A percentile compares a stretch with the other conserved stretches of the same genome.
Evolutionary conservation across 2,888 invertebrate species (phyloP).

Genomic region (Callyntrura guangdongensis): DNA sequence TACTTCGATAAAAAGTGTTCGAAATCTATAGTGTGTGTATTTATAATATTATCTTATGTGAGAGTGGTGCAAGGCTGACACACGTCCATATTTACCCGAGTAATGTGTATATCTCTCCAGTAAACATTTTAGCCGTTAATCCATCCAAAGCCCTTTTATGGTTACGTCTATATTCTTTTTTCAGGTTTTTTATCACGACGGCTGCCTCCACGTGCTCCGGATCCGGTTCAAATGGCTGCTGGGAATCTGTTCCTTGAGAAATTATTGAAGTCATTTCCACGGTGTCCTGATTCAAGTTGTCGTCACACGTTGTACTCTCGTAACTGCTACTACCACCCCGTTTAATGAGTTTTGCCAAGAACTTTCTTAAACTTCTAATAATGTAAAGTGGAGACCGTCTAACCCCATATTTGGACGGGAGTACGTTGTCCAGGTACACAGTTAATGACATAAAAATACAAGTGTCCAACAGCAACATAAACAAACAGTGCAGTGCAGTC

Average conservation of each 20-base stretch:
- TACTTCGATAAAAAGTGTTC: too few species aligned
- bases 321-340: background rate
- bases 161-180: slow-evolving; percentile 83
- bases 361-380: slow-evolving; percentile 85
- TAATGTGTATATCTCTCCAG: slow-evolving; percentile 94
- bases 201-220: slow-evolving; percentile 85
- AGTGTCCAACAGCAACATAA: slow-evolving; percentile 85
- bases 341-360: background rate
- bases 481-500: slow-evolving; percentile 85
- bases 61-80: too few species aligned
- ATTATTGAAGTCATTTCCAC: slow-evolving; percentile 18
- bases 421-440: slow-evolving; percentile 89
- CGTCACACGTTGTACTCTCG: background rate
- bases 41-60: too few species aligned
- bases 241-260: background rate
- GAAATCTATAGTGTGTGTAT: too few species aligned
- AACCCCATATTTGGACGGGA: slow-evolving; percentile 90
- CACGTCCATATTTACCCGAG: too few species aligned
- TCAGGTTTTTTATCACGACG: slow-evolving; percentile 85
- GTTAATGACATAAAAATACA: slow-evolving; percentile 87
- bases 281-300: background rate
- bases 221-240: slow-evolving; percentile 86
- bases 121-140: slow-evolving; percentile 91
- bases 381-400: slow-evolving; percentile 89
- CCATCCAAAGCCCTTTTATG: slow-evolving; percentile 89